Base-by-base conservation (phyloP, 2,888 invertebrate species). In the Leucoma salicis region DNA sequence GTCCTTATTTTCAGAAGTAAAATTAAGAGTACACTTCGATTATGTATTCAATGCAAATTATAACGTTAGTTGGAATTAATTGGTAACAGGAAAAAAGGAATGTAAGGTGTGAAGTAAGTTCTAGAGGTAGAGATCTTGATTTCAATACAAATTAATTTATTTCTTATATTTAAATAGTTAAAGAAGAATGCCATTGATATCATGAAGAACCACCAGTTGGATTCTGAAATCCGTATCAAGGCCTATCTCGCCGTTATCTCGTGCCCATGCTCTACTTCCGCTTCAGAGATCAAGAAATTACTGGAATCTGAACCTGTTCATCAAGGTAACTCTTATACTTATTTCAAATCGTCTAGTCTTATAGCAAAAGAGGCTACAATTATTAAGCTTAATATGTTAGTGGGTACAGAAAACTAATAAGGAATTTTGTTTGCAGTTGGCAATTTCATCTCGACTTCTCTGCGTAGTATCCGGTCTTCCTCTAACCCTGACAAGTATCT, bases 151-250 rank as follows among this genome's bases (percentile, higher is more conserved):
- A n/a, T n/a, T n/a, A n/a, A n/a, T n/a, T n/a, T n/a, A n/a, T 18
- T 3, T 31, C 1, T 38, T 14, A 3, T 3, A 24, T 11, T 15
- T 42, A 2, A 27, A 40, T 48, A 90, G 90, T 34, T 90, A 8
- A 82, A 90, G 70, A 82, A 77, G 13, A 78, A 91, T 8, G 92
- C 93, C 1, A 46, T 94, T 41, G 90, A 91, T 7, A 76, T 95
- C 2, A 79, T 96, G 66, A 93, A 92, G 60, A 93, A 97, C 76
- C 90, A 86, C 1, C 92, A 94, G 39, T 92, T 95, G 70, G 97
- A 97, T 77, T 93, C 96, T 0, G 97, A 98, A 79, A 84, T 98
- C 46, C 93, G 98, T 33, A 97, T 97, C 74, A 95, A 95, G 75
- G 94, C 95, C 0, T 98, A 97, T 74, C 86, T 96, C 28, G 93